A percentile compares a stretch with the other conserved stretches of the same genome.
Conservation (phyloP, 2,113 vertebrate genomes). For the Engystomops pustulosus region DNA sequence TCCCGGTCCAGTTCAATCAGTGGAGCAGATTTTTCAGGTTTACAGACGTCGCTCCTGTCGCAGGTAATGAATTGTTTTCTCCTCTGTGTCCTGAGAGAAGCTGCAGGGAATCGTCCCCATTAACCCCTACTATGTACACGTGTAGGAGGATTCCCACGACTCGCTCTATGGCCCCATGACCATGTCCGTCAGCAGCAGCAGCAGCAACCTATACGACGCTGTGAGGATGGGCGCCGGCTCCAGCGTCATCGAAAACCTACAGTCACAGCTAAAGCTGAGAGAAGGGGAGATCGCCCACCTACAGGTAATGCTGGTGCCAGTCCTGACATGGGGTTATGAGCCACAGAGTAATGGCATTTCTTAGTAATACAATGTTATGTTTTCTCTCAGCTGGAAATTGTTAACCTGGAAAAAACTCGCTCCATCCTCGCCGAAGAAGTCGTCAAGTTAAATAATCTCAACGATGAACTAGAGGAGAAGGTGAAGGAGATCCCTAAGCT, state of each 20-base stretch:
- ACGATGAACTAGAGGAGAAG: slow-evolving; percentile 93
- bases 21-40: slow-evolving; percentile 83
- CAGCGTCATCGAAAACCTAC: slow-evolving; percentile 93
- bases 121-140: background rate
- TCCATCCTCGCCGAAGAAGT: slow-evolving; percentile 94
- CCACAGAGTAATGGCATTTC: no score
- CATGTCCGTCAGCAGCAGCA: slow-evolving; percentile 78
- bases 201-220: slow-evolving; percentile 89
- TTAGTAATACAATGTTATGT: no score
- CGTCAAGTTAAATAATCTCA: slow-evolving; percentile 93
- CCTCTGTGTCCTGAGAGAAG: background rate
- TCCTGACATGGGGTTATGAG: no score
- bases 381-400: slow-evolving; percentile 86
- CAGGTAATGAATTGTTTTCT: slow-evolving; percentile 76
- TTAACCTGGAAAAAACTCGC: slow-evolving; percentile 89
- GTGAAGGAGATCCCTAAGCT: slow-evolving; percentile 90
- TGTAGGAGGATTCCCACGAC: slow-evolving; percentile 88
- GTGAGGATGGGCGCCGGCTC: slow-evolving; percentile 93
- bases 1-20: slow-evolving; percentile 95
- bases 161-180: slow-evolving; percentile 81
- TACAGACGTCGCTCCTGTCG: slow-evolving; percentile 85
- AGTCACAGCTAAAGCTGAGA: slow-evolving; percentile 93
- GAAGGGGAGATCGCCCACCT: slow-evolving; percentile 95
- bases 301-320: slow-evolving; percentile 85
- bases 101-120: no score